Evolutionary conservation across 2,888 invertebrate species (phyloP).

Genomic region (Crossocerus cetratus): DNA sequence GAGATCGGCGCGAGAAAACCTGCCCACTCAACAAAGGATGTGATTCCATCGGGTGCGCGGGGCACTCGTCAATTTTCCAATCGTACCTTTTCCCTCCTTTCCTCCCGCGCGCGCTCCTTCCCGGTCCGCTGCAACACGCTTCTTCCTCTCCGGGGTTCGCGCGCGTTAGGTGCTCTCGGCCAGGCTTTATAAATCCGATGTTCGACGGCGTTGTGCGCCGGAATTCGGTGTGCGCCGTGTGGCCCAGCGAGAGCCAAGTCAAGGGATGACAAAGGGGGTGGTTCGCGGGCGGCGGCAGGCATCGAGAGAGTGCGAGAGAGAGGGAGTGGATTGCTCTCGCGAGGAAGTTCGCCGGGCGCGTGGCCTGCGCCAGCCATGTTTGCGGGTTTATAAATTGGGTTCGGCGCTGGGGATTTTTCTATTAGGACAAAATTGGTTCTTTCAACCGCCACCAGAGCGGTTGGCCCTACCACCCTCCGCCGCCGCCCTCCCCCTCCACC

Average conservation of each 20-base stretch:
- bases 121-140: no score
- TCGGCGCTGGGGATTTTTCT: slow-evolving; percentile 77
- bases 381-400: slow-evolving; percentile 77
- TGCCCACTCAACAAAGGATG: neutral
- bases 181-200: slow-evolving; percentile 66
- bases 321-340: neutral
- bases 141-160: slow-evolving; percentile 50
- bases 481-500: slow-evolving; percentile 9
- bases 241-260: slow-evolving; percentile 27
- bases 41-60: neutral
- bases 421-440: slow-evolving; percentile 77
- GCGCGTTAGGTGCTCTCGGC: slow-evolving; percentile 47
- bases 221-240: slow-evolving; percentile 54
- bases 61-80: neutral
- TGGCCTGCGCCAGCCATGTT: slow-evolving; percentile 73
- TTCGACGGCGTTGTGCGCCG: slow-evolving; percentile 61
- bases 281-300: slow-evolving; percentile 1
- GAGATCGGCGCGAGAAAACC: no score
- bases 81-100: neutral
- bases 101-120: no score
- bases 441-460: slow-evolving; percentile 76
- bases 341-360: slow-evolving; percentile 4
- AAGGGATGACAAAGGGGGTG: slow-evolving; percentile 11
- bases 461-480: slow-evolving; percentile 45
- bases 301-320: slow-evolving; percentile 34